These are phyloP conservation scores for Embiotoca jacksoni DNA, from an alignment of 2,113 vertebrate species.

Conservation along the genomic window DNA sequence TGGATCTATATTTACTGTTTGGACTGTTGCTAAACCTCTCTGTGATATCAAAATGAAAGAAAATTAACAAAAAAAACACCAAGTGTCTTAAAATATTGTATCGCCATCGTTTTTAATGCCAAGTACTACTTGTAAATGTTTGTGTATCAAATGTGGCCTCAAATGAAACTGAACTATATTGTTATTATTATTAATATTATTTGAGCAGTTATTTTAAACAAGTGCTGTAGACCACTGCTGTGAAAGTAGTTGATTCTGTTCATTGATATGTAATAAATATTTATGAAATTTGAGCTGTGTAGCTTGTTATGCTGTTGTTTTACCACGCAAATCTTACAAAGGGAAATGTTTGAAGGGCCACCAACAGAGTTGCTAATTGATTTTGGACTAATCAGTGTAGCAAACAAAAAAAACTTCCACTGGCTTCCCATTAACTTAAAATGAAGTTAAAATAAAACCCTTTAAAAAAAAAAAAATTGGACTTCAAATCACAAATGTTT, in stretches of 20 bases:
- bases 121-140: conserved; percentile 91
- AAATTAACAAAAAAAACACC: conserved; percentile 87
- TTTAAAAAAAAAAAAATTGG: too few species aligned
- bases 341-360: neutral
- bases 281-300: conserved; percentile 85
- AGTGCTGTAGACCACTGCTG: conserved; percentile 90
- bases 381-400: too few species aligned
- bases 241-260: conserved; percentile 88
- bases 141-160: conserved; percentile 92
- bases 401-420: too few species aligned
- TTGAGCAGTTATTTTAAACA: conserved; percentile 86
- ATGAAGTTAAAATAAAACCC: too few species aligned
- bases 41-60: conserved; percentile 86
- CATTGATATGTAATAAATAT: conserved; percentile 92
- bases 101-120: conserved; percentile 92
- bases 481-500: too few species aligned
- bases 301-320: neutral
- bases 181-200: conserved; percentile 78
- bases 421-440: too few species aligned
- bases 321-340: neutral
- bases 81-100: conserved; percentile 94
- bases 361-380: too few species aligned
- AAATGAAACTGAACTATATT: conserved; percentile 86
- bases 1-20: conserved; percentile 87
- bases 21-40: conserved; percentile 88